phyloP scores from a whole-genome alignment of 2,888 invertebrate genomes.

The Brachyptera risi region DNA sequence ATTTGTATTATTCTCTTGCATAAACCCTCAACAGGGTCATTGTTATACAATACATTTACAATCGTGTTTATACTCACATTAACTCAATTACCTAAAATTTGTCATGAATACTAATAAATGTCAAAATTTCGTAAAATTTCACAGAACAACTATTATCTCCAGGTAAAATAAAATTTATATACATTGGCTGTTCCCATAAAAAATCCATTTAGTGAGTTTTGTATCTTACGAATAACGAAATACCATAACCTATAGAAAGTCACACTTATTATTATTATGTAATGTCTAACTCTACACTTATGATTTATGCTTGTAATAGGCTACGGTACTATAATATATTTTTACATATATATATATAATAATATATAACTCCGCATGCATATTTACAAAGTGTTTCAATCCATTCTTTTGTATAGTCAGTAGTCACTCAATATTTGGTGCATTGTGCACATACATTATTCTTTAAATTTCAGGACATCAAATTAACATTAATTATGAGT shows the following conservation, averaged over 20 bases:
- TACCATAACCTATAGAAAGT: background rate
- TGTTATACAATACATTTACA: background rate
- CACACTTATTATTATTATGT: conserved; percentile 6
- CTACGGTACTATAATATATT: background rate
- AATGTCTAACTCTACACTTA: background rate
- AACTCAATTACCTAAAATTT: conserved; percentile 9
- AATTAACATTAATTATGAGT: conserved; percentile 3
- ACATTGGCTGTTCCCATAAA: conserved; percentile 1
- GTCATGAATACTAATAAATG: conserved; percentile 14
- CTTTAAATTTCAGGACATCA: conserved; percentile 19
- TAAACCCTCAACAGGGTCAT: too few species aligned
- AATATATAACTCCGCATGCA: conserved; percentile 29
- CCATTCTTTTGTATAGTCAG: background rate
- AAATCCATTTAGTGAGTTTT: background rate
- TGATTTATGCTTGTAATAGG: conserved; percentile 6
- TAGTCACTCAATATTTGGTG: too few species aligned
- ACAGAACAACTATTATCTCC: background rate
- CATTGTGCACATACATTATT: conserved; percentile 5
- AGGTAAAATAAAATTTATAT: conserved; percentile 5
- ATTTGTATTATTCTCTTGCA: background rate
- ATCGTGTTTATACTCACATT: background rate
- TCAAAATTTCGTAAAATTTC: background rate
- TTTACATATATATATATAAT: background rate
- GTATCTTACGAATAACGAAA: background rate
- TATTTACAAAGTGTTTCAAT: conserved; percentile 8